Conservation (phyloP, 2,888 invertebrate species). For the Hydrotaea diabolus region DNA sequence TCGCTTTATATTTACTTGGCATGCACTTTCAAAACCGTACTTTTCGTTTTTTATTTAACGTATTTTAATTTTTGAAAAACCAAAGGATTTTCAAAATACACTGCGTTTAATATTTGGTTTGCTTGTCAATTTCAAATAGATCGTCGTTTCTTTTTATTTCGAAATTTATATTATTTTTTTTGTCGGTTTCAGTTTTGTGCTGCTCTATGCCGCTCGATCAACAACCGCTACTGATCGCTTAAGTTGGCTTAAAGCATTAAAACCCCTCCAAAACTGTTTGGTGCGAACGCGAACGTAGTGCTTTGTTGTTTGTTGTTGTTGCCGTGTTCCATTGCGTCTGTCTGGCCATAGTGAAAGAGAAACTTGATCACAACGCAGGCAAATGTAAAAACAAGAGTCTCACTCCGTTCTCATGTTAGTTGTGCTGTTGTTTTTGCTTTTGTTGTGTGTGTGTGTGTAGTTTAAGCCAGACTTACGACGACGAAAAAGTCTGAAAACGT, state of each 20-base stretch:
- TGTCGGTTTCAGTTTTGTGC: conserved; percentile 1
- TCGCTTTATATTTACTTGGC: neutral
- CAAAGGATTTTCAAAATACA: neutral
- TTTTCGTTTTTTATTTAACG: neutral
- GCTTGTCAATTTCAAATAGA: neutral
- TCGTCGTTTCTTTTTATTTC: conserved; percentile 8
- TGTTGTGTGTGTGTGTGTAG: neutral
- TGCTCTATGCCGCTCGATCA: conserved; percentile 48
- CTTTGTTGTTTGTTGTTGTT: conserved; percentile 23
- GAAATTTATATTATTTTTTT: conserved; percentile 25
- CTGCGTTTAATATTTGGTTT: neutral
- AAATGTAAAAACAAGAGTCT: conserved; percentile 14
- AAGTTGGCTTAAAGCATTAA: conserved; percentile 64
- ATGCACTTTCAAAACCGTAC: neutral
- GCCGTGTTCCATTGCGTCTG: conserved; percentile 3
- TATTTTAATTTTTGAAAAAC: neutral
- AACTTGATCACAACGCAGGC: conserved; percentile 44
- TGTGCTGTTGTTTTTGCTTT: neutral
- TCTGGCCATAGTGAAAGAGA: conserved; percentile 57
- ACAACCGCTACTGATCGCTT: conserved; percentile 52
- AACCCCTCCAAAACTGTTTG: conserved; percentile 41
- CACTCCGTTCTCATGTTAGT: conserved; percentile 29
- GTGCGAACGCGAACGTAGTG: conserved; percentile 50
- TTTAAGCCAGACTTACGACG: conserved; percentile 9
- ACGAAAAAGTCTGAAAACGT: conserved; percentile 55